Evolutionary conservation across 2,113 vertebrate genomes (phyloP), one percentile per base, ranked within the genome.

Genomic region (Shinisaurus crocodilurus): DNA sequence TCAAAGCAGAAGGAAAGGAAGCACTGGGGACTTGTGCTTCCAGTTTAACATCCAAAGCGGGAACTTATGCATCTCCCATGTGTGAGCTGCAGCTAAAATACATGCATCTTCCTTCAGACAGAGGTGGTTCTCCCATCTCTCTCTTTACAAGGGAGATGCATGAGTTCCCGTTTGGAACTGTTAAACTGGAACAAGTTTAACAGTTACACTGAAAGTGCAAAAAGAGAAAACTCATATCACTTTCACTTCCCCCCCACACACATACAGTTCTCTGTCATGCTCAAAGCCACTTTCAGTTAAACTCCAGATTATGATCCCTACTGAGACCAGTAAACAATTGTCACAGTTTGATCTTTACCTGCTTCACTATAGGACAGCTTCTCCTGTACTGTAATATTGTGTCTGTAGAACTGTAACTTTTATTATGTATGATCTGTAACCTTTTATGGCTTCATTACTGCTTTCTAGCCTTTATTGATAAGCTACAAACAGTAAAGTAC

Each of bases 361-460:
- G 32, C 45, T 50, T 54, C 25, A 9, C 43, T 69, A 54, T 81
- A 70, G 45, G n/a, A 88, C 27, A n/a, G 15, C 32, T 50, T 74
- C 13, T 57, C 48, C 40, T 29, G 9, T 54, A 70, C 34, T 70
- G 60, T 88, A 16, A 34, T 72, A 45, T 37, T 29, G 5, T 18
- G 37, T 86, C 70, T n/a, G 5, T 74, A 40, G n/a, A 57, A 50
- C 65, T 54, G 67, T 72, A n/a, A 60, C 34, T 54, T 72, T 86
- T 86, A 54, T 86, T 50, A 69, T 80, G 8, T 15, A 40, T 0
- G 34, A 57, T 69, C 6, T 67, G 34, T 72, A 50, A 34, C 43
- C 77, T 88, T 81, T 72, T 82, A 88, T 82, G 79, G 48, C 23
- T 82, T 54, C 82, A 63, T 63, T 23, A 63, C 70, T 50, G 80